Evolutionary conservation across 2,888 invertebrate species (phyloP), one percentile per base, ranked within the genome.

Genomic region (Corbicula japonica): DNA sequence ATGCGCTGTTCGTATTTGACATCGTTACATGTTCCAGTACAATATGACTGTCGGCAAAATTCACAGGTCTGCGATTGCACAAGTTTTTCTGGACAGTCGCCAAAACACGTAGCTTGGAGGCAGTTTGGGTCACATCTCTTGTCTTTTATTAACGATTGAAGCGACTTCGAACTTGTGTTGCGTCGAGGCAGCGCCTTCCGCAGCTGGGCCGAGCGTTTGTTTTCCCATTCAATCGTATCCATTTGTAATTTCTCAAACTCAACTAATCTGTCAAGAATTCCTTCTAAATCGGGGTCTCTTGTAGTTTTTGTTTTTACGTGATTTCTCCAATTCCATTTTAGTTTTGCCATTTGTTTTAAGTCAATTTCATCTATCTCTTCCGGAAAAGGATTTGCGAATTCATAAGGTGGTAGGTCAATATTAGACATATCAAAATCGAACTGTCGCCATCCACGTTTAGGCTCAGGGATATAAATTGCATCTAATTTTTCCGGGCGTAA

Each of bases 401-500:
- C 85, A 76, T 89, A 91, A 1, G 84, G 79, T 0, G 90, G 90
- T 38, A 84, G 32, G 21, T 89, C 89, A 21, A 86, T 77, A 28
- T 88, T 89, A 28, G 85, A 81, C 50, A 89, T 89, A 76, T 91
- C 90, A 76, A 91, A 91, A 69, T 92, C 91, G 66, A 89, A 91
- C 41, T 88, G 85, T 8, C 87, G 77, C 83, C 88, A 86, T 65
- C 91, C 91, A 30, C 86, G 82, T 48, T 85, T 85, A 32, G 87
- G 85, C 52, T 87, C 88, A 0, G 90, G 90, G n/a, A 87, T 82
- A 69, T 90, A 86, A 54, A 91, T 75, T 44, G 85, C 83, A 79
- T 92, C 92, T 50, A 89, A 74, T 73, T 86, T 87, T 65, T 91
- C 92, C 0, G 91, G 92, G 63, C 90, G 81, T 10, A 92, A 83